Evolutionary conservation across 2,888 invertebrate genomes (phyloP).

Genomic region (Drosophila anceps): DNA sequence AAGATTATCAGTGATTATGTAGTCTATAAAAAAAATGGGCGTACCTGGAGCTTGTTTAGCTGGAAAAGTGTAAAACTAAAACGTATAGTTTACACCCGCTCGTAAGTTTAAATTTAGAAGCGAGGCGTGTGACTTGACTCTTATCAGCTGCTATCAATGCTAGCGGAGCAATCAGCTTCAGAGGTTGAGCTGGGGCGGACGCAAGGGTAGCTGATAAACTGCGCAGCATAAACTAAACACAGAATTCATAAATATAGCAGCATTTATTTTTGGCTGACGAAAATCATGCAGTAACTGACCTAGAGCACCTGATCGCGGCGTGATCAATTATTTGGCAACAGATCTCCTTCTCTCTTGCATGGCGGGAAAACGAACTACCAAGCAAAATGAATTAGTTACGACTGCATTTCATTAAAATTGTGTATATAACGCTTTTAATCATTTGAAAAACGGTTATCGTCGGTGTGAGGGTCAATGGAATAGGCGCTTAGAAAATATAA

Average conservation of each 20-base stretch:
- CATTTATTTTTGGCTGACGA: conserved; percentile 62
- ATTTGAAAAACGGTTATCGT: conserved; percentile 27
- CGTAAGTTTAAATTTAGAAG: conserved; percentile 64
- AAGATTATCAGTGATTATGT: conserved; percentile 41
- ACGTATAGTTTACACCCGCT: conserved; percentile 9
- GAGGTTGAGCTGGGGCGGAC: not conserved
- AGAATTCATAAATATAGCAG: conserved; percentile 63
- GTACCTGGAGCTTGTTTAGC: conserved; percentile 21
- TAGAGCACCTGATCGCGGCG: conserved; percentile 80
- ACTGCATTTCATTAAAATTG: not conserved
- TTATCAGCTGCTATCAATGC: conserved; percentile 65
- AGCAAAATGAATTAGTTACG: conserved; percentile 10
- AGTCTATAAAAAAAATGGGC: conserved; percentile 25
- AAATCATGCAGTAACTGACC: conserved; percentile 77
- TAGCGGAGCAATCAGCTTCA: conserved; percentile 15
- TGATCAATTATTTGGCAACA: conserved; percentile 69
- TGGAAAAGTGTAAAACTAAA: conserved; percentile 1
- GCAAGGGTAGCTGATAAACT: conserved; percentile 59
- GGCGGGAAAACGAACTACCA: not conserved
- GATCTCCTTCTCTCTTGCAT: conserved; percentile 1
- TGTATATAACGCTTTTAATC: not conserved
- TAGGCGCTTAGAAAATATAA: conserved; percentile 47
- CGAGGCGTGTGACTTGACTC: conserved; percentile 56
- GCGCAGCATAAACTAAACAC: conserved; percentile 73
- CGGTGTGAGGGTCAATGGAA: conserved; percentile 52